Evolutionary conservation across 2,113 vertebrate species (phyloP).

Genomic region (Mesocricetus auratus): DNA sequence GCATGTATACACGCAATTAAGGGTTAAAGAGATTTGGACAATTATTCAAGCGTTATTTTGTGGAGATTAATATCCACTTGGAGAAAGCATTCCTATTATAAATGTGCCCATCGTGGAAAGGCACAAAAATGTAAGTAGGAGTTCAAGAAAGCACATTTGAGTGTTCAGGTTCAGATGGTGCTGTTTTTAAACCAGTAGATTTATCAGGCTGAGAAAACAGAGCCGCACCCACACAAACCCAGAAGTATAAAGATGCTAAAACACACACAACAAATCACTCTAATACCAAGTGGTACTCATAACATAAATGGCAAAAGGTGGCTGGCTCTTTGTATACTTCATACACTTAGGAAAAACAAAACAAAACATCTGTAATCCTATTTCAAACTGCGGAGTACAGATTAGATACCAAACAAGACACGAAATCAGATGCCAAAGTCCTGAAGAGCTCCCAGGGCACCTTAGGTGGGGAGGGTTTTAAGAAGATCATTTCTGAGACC

Average conservation of each 20-base stretch:
- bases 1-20: background rate
- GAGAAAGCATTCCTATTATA: background rate
- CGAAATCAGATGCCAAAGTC: background rate
- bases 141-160: background rate
- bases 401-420: background rate
- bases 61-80: background rate
- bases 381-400: background rate
- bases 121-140: background rate
- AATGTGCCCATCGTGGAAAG: background rate
- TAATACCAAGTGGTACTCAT: background rate
- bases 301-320: background rate
- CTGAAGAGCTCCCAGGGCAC: background rate
- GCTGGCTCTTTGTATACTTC: background rate
- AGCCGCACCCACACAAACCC: background rate
- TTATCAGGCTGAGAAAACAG: background rate
- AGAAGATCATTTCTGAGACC: background rate
- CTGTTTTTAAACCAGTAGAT: background rate
- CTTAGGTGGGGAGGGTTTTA: background rate
- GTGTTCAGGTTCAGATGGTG: background rate
- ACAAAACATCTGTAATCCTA: background rate
- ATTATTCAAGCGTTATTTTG: background rate
- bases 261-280: background rate
- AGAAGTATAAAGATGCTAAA: background rate
- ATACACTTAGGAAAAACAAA: background rate
- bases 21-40: conserved; percentile 20